phyloP scores from a whole-genome alignment of 30 jellyfish, hydroid and myxozoan species.

The Hydra vulgaris region DNA sequence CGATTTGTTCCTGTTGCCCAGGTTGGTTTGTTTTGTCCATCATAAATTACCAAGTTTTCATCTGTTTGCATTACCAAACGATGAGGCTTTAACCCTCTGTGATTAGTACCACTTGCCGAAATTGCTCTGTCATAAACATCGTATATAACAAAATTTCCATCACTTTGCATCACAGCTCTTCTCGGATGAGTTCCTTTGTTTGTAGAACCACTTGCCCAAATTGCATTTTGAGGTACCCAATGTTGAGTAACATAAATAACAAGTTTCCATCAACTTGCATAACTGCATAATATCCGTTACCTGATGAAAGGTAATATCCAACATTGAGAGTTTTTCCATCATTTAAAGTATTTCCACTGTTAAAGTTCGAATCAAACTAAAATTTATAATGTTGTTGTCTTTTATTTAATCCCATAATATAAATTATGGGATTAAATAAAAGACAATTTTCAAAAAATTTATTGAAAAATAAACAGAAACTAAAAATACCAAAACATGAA shows the following conservation, averaged over 20 bases:
- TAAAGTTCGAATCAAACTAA: neutral
- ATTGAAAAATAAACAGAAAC: too few species aligned
- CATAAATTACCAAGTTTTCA: neutral
- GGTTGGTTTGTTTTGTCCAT: neutral
- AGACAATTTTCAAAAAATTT: too few species aligned
- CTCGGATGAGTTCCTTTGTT: neutral
- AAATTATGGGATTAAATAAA: too few species aligned
- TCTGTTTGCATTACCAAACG: neutral
- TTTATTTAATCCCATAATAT: too few species aligned
- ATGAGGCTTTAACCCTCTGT: neutral
- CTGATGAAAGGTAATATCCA: neutral
- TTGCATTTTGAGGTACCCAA: neutral
- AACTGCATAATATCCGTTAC: neutral
- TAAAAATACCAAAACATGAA: too few species aligned
- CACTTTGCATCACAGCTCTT: neutral
- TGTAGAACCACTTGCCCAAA: neutral
- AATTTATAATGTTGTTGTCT: neutral
- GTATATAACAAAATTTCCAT: neutral
- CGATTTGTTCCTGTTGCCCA: neutral
- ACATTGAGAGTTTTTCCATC: neutral
- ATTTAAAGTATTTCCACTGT: neutral
- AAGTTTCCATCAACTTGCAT: neutral
- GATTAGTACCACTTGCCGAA: neutral
- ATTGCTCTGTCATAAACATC: neutral
- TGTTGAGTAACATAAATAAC: neutral